Percentiles rank a stretch among this genome's conserved stretches.
These are phyloP conservation scores for Drosophila saltans DNA, from an alignment of 1,140 invertebrate genomes.

Conservation along the genomic window DNA sequence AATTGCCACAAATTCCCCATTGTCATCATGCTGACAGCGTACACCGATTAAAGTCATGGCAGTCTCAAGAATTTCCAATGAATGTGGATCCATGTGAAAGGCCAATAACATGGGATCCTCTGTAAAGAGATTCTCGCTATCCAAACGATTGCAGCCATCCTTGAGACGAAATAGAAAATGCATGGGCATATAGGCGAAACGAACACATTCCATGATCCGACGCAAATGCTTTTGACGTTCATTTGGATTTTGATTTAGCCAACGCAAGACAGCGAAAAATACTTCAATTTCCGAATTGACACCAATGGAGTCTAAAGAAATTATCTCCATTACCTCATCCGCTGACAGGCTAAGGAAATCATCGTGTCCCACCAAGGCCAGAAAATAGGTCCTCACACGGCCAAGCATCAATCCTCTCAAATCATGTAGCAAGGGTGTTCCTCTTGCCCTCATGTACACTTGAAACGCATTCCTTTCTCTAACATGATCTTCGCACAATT, in stretches of 20 bases:
- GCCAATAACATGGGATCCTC: slow-evolving; percentile 28
- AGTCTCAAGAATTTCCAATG: neutral
- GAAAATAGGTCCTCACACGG: slow-evolving; percentile 30
- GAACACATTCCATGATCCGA: slow-evolving; percentile 33
- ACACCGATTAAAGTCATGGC: slow-evolving; percentile 30
- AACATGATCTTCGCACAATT: neutral
- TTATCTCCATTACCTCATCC: neutral
- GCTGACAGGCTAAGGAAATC: slow-evolving; percentile 7
- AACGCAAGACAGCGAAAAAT: slow-evolving; percentile 39
- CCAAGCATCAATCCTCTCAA: neutral
- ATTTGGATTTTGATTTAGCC: slow-evolving; percentile 17
- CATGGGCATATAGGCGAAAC: slow-evolving; percentile 36
- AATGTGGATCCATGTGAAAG: slow-evolving; percentile 20
- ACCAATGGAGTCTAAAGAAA: slow-evolving; percentile 24
- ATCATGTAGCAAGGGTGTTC: neutral
- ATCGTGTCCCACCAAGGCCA: slow-evolving; percentile 33
- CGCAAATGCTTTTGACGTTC: slow-evolving; percentile 21
- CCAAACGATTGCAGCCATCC: neutral
- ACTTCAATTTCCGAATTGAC: slow-evolving; percentile 52
- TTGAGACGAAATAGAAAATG: slow-evolving; percentile 30
- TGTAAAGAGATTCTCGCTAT: neutral
- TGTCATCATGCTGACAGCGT: slow-evolving; percentile 1
- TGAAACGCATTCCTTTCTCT: slow-evolving; percentile 21
- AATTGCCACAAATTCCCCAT: neutral
- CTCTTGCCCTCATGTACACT: neutral